Evolutionary conservation across 2,888 invertebrate genomes (phyloP).

Genomic region (Tryphoninae sp.): DNA sequence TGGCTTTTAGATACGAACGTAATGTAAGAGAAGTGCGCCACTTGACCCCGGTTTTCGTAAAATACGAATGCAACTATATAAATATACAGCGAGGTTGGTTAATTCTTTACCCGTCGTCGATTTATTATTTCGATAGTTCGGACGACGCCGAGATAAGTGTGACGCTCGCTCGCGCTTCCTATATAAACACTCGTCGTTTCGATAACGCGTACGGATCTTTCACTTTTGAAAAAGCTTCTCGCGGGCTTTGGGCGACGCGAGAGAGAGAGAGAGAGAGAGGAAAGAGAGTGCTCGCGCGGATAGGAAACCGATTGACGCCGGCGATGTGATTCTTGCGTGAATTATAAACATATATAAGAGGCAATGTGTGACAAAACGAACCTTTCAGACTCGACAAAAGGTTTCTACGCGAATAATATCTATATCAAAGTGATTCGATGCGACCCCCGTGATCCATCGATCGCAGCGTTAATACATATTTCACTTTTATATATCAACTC

Average conservation of each 20-base stretch:
- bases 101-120: conserved; percentile 11
- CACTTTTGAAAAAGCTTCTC: conserved; percentile 41
- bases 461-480: neutral
- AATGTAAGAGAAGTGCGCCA: too few species aligned
- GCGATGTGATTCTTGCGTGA: neutral
- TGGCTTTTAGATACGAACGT: too few species aligned
- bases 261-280: conserved; percentile 34
- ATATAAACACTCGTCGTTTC: conserved; percentile 49
- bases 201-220: conserved; percentile 50
- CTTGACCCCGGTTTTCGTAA: too few species aligned
- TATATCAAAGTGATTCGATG: neutral
- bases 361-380: neutral
- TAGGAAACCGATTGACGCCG: conserved; percentile 58
- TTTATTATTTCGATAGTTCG: conserved; percentile 46
- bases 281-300: conserved; percentile 7
- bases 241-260: conserved; percentile 6
- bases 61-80: neutral
- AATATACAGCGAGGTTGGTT: conserved; percentile 9
- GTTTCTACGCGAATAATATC: neutral
- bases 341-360: neutral
- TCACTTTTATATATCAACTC: neutral
- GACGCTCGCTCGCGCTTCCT: conserved; percentile 22
- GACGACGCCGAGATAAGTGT: conserved; percentile 23
- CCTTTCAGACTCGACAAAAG: conserved; percentile 41
- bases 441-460: neutral